Evolutionary conservation across 2,888 invertebrate species (phyloP), one percentile per base, ranked within the genome.

Genomic region (Alitta virens): DNA sequence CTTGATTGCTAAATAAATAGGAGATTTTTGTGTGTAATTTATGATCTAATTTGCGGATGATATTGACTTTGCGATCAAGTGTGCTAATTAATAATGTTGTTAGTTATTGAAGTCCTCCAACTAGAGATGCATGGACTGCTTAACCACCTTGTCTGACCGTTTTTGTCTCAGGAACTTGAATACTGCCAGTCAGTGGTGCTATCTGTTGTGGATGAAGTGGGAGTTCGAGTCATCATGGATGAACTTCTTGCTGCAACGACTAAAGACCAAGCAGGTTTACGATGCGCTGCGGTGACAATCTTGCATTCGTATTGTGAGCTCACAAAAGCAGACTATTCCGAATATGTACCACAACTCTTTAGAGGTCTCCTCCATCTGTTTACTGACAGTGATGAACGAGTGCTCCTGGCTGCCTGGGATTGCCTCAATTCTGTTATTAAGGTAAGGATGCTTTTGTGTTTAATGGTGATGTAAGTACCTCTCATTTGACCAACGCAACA

Each of bases 131-230:
- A n/a, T n/a, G n/a, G n/a, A n/a, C n/a, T n/a, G n/a, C n/a, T n/a
- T n/a, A n/a, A n/a, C n/a, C n/a, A n/a, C n/a, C n/a, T n/a, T n/a
- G n/a, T n/a, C n/a, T n/a, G n/a, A n/a, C n/a, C n/a, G n/a, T n/a
- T n/a, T n/a, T 33, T 33, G 33, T 33, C 33, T 33, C 72, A 82
- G 83, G 94, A 96, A 84, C 84, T 94, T 60, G 92, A 92, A 75
- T 93, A 96, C 80, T 96, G 96, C 79, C 90, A 94, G 78, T 89
- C 91, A 56, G 97, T 98, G 42, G 89, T 98, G 67, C 84, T 97
- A 71, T 94, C 97, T 0, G 92, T 97, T 1, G 86, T 86, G 0
- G 91, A 95, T 78, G 84, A 84, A 2, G 86, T 88, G 25, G 96
- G 95, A 14, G 89, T 95, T 2, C 85, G 93, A 40, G 90, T 90